Percentiles rank a stretch among this genome's conserved stretches.
phyloP scores from a whole-genome alignment of 2,797 vertebrate genomes.

The Australoheros facetus region DNA sequence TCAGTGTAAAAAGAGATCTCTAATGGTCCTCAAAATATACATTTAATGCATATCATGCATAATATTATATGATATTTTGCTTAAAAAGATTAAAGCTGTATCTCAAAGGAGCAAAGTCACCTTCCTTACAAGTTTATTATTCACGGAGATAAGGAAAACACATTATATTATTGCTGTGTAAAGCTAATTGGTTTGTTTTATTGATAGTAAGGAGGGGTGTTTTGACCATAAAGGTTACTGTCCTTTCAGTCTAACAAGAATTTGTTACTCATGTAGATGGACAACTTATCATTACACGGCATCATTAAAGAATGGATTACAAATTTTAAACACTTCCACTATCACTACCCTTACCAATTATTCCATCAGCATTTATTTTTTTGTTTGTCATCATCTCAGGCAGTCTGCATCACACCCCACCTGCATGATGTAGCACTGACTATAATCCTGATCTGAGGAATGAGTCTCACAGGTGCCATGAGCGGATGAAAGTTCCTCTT shows the following conservation, averaged over 20 bases:
- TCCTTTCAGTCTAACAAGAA: neutral
- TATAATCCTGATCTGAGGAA: constrained; percentile 91
- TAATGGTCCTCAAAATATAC: no score
- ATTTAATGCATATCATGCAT: no score
- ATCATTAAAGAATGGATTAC: neutral
- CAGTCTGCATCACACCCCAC: constrained; percentile 90
- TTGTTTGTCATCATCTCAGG: constrained; percentile 71
- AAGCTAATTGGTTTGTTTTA: neutral
- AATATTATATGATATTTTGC: neutral
- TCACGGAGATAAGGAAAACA: neutral
- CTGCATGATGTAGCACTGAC: constrained; percentile 91
- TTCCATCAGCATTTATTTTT: neutral
- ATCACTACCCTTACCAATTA: neutral
- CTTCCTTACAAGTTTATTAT: neutral
- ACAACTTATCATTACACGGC: neutral
- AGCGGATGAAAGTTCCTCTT: constrained; percentile 89
- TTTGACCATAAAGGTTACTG: neutral
- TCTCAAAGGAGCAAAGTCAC: neutral
- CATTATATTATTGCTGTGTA: neutral
- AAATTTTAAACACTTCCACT: neutral
- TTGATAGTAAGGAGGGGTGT: neutral
- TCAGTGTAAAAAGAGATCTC: no score
- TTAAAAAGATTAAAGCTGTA: neutral
- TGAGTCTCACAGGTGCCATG: constrained; percentile 90
- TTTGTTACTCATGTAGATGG: neutral